These are phyloP conservation scores for Helogale parvula DNA, from an alignment of 2,113 vertebrate genomes.

Conservation along the genomic window DNA sequence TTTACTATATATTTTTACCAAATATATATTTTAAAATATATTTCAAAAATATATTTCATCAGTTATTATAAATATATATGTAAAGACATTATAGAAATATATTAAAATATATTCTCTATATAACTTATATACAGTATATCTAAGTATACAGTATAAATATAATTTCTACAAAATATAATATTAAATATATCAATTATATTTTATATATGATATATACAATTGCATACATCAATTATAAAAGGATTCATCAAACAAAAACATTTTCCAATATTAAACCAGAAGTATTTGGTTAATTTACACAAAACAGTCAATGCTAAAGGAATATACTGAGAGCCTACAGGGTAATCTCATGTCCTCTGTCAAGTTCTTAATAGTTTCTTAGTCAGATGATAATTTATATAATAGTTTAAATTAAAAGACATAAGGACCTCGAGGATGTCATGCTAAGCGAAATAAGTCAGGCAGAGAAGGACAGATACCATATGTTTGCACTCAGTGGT, in stretches of 20 bases:
- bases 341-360: not conserved
- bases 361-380: not conserved
- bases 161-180: not conserved
- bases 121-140: not conserved
- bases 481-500: no score
- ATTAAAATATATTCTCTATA: not conserved
- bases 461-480: no score
- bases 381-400: not conserved
- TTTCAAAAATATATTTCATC: not conserved
- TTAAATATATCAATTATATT: not conserved
- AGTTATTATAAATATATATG: no score
- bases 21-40: not conserved
- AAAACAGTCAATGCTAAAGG: not conserved
- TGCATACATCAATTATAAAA: not conserved
- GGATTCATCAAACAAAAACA: not conserved
- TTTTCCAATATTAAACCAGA: not conserved
- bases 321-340: not conserved
- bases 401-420: not conserved
- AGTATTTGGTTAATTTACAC: not conserved
- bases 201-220: not conserved
- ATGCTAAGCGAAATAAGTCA: no score
- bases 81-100: no score
- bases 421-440: not conserved
- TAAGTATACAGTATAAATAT: not conserved
- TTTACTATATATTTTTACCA: no score